These are phyloP conservation scores for Monopterus albus DNA, from an alignment of 2,113 vertebrate species.

Conservation along the genomic window DNA sequence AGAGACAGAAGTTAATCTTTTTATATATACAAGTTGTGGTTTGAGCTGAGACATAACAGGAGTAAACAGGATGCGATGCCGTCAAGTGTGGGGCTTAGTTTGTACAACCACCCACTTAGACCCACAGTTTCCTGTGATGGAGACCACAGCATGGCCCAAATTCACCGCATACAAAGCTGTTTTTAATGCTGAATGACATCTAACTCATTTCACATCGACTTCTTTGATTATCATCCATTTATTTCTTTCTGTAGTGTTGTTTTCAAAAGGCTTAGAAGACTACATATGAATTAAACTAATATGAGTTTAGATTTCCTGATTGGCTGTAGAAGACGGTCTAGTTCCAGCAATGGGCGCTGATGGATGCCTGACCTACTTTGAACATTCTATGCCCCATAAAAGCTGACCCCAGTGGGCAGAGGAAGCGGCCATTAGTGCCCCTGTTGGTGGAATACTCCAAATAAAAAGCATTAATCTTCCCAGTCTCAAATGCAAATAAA, in stretches of 20 bases:
- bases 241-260: background rate
- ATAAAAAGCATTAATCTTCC: constrained; percentile 23
- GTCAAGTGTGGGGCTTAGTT: constrained; percentile 19
- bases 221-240: constrained; percentile 11
- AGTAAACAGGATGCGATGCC: constrained; percentile 61
- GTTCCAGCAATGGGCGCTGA: constrained; percentile 43
- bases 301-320: background rate
- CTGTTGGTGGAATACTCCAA: constrained; percentile 44
- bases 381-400: constrained; percentile 41
- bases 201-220: background rate
- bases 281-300: constrained; percentile 2
- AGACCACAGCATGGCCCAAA: constrained; percentile 4
- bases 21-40: constrained; percentile 52
- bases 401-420: constrained; percentile 41
- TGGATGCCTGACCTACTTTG: constrained; percentile 71
- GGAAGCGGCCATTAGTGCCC: constrained; percentile 48
- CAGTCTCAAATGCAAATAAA: constrained; percentile 32
- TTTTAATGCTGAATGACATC: background rate
- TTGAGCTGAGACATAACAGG: constrained; percentile 18
- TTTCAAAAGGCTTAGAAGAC: background rate
- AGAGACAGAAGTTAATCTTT: constrained; percentile 39
- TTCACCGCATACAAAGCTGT: background rate
- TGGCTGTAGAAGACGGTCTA: background rate
- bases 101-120: constrained; percentile 42
- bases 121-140: constrained; percentile 12